Conservation (phyloP, 1,140 invertebrate species). For the Zaprionus ornatus region DNA sequence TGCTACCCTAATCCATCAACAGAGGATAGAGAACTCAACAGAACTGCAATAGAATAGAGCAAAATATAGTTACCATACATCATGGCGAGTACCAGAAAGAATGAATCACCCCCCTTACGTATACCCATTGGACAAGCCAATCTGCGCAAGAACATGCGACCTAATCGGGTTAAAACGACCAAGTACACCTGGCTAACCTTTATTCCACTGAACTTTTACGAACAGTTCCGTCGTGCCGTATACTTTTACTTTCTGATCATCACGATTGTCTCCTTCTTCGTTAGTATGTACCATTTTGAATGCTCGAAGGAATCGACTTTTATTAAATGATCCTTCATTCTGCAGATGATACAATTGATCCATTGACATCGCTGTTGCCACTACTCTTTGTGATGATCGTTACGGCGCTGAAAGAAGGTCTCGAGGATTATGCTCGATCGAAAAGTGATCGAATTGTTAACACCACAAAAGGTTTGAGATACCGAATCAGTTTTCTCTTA, state of each 20-base stretch:
- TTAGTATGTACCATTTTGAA: slow-evolving; percentile 84
- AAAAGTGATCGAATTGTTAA: slow-evolving; percentile 90
- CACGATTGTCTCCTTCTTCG: slow-evolving; percentile 86
- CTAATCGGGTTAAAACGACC: slow-evolving; percentile 87
- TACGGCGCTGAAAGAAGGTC: slow-evolving; percentile 91
- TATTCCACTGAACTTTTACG: slow-evolving; percentile 91
- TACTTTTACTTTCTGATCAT: slow-evolving; percentile 93
- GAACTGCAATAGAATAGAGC: background rate
- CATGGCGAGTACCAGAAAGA: slow-evolving; percentile 14
- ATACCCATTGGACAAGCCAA: slow-evolving; percentile 43
- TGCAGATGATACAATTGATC: slow-evolving; percentile 89
- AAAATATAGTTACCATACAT: background rate
- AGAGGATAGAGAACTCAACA: background rate
- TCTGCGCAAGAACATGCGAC: background rate
- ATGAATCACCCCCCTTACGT: slow-evolving; percentile 21
- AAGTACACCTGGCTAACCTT: slow-evolving; percentile 92
- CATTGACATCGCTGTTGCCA: slow-evolving; percentile 89
- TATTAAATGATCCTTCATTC: slow-evolving; percentile 17
- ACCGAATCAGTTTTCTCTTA: background rate
- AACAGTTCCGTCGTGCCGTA: slow-evolving; percentile 92
- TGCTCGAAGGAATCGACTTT: background rate
- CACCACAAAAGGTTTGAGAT: slow-evolving; percentile 84
- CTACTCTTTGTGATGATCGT: slow-evolving; percentile 91
- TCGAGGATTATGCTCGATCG: slow-evolving; percentile 92
- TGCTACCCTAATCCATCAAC: slow-evolving; percentile 19